Conservation (phyloP, 2,113 vertebrate species). For the Mixornis gularis region DNA sequence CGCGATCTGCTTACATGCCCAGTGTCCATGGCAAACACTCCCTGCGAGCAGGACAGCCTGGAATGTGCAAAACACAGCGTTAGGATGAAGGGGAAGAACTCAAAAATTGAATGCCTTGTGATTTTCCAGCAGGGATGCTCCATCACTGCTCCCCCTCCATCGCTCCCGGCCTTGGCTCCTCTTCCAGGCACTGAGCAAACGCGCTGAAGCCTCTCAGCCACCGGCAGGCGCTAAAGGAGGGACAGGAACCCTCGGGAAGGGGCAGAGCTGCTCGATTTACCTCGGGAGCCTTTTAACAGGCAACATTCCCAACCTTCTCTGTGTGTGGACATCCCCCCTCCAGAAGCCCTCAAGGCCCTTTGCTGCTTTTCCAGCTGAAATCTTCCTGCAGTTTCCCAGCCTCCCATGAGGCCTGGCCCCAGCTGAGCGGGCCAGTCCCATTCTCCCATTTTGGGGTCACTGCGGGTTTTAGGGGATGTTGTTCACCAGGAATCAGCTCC, state of each 20-base stretch:
- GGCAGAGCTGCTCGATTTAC: not conserved
- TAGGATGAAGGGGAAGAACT: fast-evolving
- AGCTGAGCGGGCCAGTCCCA: fast-evolving
- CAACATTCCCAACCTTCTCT: fast-evolving
- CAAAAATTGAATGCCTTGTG: fast-evolving
- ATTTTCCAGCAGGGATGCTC: not conserved
- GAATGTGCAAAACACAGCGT: fast-evolving
- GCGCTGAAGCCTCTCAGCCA: not conserved
- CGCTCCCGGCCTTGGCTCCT: not conserved
- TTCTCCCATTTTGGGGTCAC: not conserved
- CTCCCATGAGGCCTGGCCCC: not conserved
- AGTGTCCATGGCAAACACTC: slow-evolving; percentile 6
- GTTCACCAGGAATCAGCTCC: not conserved
- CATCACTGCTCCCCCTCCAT: not conserved
- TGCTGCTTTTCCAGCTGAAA: not conserved
- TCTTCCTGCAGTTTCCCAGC: not conserved
- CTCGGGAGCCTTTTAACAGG: fast-evolving
- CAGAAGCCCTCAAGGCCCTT: not conserved
- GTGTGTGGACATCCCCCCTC: fast-evolving
- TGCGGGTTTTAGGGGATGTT: not conserved
- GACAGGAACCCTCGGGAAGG: not conserved
- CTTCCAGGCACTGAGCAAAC: not conserved
- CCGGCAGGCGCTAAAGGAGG: not conserved
- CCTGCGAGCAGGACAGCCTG: not conserved
- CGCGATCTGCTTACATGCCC: not conserved